Base-by-base conservation (phyloP, 2,797 vertebrate species). In the Rhynchonycteris naso region DNA sequence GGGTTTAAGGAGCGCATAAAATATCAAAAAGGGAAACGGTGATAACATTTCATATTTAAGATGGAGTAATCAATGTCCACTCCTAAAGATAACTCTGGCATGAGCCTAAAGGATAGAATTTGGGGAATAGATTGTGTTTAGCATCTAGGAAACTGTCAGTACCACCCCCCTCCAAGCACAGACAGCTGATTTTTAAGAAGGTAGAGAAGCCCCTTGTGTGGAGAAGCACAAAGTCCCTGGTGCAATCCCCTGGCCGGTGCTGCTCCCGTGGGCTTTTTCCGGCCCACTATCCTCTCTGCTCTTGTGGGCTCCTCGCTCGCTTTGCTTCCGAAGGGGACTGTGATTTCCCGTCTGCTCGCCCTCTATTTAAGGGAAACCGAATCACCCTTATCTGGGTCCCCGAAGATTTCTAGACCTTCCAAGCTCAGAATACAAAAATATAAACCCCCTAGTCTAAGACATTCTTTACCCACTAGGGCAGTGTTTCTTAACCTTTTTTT, bases 331-430 rank as follows among this genome's bases (percentile, higher is more conserved):
- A 47, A 16, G 7, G 22, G 89, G 93, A 75, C 30, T 63, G 78
- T 59, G 35, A 13, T 16, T 47, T 75, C 90, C 79, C 47, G 79
- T 90, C 24, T 75, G 5, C 16, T 79, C 11, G 24, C 4, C 33
- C 21, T 88, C 87, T 95, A 94, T 95, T 97, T 96, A 94, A 79
- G 65, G 90, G 89, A 95, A 82, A 28, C 26, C 47, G 89, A 86
- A 93, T 94, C 83, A 89, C 75, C 75, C 24, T 69, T 93, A 80
- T 79, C 88, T 94, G 75, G n/a, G 93, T 89, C 94, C 84, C 92
- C 26, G 4, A 86, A 87, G 90, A 87, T 75, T 95, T 91, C 80
- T 87, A 75, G 81, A 79, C 38, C 94, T 83, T 87, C 43, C 66
- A 72, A 52, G 74, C 85, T 90, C 59, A 54, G 56, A 79, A 87